A percentile compares a stretch with the other conserved stretches of the same genome.
These are phyloP conservation scores for Erpobdella octoculata DNA, from an alignment of 2,888 invertebrate genomes.

Conservation along the genomic window DNA sequence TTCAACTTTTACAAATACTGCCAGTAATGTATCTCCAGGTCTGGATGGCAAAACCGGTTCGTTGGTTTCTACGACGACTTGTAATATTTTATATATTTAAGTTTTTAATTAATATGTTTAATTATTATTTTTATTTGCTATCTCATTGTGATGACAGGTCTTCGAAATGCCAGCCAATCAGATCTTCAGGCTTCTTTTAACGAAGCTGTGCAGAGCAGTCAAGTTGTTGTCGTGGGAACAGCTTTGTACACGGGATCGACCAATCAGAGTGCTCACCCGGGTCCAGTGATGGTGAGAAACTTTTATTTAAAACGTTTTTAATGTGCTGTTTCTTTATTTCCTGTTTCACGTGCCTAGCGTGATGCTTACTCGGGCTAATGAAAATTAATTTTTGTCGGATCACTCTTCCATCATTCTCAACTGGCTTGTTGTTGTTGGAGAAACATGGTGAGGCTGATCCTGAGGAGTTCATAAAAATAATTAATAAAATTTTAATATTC, in stretches of 20 bases:
- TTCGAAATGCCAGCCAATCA: conserved; percentile 3
- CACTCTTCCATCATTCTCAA: no score
- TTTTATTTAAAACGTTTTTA: not conserved
- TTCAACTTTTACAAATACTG: no score
- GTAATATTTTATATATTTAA: no score
- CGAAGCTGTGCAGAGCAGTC: conserved; percentile 59
- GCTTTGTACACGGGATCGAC: conserved; percentile 69
- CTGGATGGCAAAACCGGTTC: no score
- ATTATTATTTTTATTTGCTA: not conserved
- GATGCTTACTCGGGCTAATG: no score
- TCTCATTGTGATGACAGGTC: not conserved
- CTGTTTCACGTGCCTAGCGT: not conserved
- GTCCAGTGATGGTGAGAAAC: conserved; percentile 70
- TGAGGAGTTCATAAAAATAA: no score
- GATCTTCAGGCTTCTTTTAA: conserved; percentile 18
- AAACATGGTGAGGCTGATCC: no score
- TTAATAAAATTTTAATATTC: no score
- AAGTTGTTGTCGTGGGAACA: conserved; percentile 93
- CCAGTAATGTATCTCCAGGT: no score
- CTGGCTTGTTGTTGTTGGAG: no score
- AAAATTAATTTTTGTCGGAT: no score
- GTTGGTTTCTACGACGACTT: no score
- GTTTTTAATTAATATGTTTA: not conserved
- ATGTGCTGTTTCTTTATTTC: not conserved
- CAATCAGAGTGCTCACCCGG: conserved; percentile 66